Base-by-base conservation (phyloP, 2,888 invertebrate species). In the Pseudanteris insignis region DNA sequence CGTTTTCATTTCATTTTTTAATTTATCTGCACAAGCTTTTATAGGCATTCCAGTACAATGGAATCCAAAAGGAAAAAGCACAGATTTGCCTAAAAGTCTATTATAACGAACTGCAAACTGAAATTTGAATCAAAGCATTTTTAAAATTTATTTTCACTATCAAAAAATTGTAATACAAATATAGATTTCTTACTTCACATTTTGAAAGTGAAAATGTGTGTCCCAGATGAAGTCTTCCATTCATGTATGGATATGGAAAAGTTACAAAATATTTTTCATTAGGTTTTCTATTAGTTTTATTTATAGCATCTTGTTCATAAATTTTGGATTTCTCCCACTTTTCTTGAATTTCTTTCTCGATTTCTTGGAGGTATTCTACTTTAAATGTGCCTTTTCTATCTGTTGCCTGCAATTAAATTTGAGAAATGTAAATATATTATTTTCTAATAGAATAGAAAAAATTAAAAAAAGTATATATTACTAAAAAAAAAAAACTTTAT, bases 11-110 rank as follows among this genome's bases (percentile, higher is more conserved):
- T 99, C 99, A 55, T 94, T 84, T 74, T 92, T 94, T 30, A 99
- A 81, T 79, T 99, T 99, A 80, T 99, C 99, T 8, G 99, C 94
- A 83, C 97, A 97, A 0, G 98, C 97, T 82, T 97, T 98, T 59
- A 99, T 99, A 0, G 98, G 98, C 98, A 98, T 99, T 33, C 99
- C 99, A 12, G 99, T 99, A 76, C 97, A 97, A 81, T 99, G 99
- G 70, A 99, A 92, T 2, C 95, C 98, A 82, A 99, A 98, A 8
- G 99, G 99, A 81, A 97, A 98, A 5, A 99, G 84, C 7, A 91
- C 92, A 71, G 86, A 86, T 76, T 92, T 94, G 0, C 99, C 98
- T 80, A 92, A 89, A 40, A 98, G 81, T n/a, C 96, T 87, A 65
- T 97, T 88, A 79, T 91, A 98, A 34, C 98, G 89, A 47, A 89